Conservation (phyloP, 2,888 invertebrate species). For the Phorcus lineatus region DNA sequence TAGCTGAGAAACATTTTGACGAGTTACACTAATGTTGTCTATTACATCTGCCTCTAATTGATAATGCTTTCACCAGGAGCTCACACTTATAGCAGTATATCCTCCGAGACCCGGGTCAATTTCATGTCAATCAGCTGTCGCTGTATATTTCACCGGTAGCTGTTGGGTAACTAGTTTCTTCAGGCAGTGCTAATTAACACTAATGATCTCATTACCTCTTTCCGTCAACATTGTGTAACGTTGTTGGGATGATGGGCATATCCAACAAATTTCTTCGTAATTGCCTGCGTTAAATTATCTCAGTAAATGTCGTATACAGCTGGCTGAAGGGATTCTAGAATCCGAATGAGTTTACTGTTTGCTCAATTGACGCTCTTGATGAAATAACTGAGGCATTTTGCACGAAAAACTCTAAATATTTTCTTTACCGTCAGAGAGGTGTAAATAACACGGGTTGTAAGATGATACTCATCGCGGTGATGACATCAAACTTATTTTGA, state of each 20-base stretch:
- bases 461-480: too few species aligned
- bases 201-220: neutral
- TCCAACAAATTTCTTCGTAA: neutral
- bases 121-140: constrained; percentile 19
- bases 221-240: constrained; percentile 21
- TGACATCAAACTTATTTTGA: too few species aligned
- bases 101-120: neutral
- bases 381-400: neutral
- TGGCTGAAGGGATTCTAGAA: neutral
- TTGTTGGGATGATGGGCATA: constrained; percentile 1
- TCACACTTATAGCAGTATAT: neutral
- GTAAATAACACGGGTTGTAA: too few species aligned
- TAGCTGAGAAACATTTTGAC: constrained; percentile 16
- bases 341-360: neutral
- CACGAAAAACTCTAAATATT: too few species aligned
- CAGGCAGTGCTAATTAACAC: neutral
- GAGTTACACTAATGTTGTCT: constrained; percentile 18
- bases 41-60: constrained; percentile 14
- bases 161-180: neutral
- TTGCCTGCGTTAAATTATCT: constrained; percentile 15
- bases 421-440: too few species aligned
- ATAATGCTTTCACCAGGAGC: neutral
- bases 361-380: neutral
- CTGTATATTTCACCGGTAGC: constrained; percentile 1
- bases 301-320: neutral